phyloP scores from a whole-genome alignment of 2,113 vertebrate genomes.

The Bos javanicus region DNA sequence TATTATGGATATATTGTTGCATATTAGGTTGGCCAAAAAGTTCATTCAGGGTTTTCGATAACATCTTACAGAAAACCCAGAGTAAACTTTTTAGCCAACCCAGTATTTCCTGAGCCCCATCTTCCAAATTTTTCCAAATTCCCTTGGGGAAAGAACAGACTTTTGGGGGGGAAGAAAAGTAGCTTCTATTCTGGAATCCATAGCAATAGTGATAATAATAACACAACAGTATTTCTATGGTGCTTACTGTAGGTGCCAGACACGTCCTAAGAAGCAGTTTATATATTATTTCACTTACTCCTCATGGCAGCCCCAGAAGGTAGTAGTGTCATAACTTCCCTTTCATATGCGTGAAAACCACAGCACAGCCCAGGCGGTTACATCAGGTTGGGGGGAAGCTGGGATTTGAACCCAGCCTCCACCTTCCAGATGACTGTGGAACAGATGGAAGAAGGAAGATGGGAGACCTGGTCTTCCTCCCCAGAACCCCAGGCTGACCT shows the following conservation, averaged over 20 bases:
- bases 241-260: not conserved
- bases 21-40: not conserved
- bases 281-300: not conserved
- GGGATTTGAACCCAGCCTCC: not conserved
- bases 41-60: not conserved
- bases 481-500: not conserved
- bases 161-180: not conserved
- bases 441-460: not conserved
- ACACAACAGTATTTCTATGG: accelerated
- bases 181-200: not conserved
- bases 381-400: not conserved
- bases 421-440: not conserved
- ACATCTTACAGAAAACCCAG: not conserved
- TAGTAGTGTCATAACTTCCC: not conserved
- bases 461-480: not conserved
- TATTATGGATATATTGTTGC: not conserved
- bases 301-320: not conserved
- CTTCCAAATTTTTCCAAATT: not conserved
- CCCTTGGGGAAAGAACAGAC: not conserved
- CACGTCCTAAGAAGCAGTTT: not conserved
- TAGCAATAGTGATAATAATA: not conserved
- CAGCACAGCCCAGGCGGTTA: not conserved
- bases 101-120: not conserved
- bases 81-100: not conserved
- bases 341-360: not conserved